Percentiles rank a stretch among this genome's conserved stretches.
phyloP scores from a whole-genome alignment of 2,113 vertebrate genomes.

The Nettapus auritus region DNA sequence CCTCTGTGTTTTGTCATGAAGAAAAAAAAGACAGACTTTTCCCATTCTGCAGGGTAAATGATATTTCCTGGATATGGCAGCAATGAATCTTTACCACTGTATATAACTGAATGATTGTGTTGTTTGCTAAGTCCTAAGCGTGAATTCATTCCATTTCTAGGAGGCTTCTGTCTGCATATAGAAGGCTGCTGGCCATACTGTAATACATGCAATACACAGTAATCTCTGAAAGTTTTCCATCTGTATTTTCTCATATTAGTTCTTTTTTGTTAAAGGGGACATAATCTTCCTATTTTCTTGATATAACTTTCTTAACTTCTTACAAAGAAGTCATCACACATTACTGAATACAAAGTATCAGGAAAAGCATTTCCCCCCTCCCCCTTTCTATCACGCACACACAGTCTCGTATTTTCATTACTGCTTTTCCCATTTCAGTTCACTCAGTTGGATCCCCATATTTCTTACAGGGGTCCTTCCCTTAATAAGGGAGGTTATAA shows the following conservation, averaged over 20 bases:
- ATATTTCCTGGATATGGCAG: neutral
- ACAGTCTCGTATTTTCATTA: neutral
- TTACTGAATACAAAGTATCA: neutral
- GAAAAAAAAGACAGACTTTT: neutral
- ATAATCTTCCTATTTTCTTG: neutral
- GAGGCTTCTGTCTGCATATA: neutral
- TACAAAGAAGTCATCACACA: neutral
- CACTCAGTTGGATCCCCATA: neutral
- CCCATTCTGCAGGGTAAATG: neutral
- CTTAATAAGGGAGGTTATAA: neutral
- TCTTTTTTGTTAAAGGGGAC: neutral
- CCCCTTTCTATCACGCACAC: neutral
- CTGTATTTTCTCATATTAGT: neutral
- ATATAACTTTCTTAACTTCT: neutral
- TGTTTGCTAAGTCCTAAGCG: neutral
- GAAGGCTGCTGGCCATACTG: neutral
- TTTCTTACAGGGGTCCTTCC: neutral
- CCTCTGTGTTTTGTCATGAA: accelerated
- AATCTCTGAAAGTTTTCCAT: neutral
- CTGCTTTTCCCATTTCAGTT: neutral
- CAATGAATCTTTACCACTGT: neutral
- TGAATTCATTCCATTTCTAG: neutral
- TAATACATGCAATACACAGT: neutral
- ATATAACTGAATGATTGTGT: too few relatives aligned
- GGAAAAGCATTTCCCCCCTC: neutral